Evolutionary conservation across 2,113 vertebrate species (phyloP).

Genomic region (Leucoraja erinaceus): DNA sequence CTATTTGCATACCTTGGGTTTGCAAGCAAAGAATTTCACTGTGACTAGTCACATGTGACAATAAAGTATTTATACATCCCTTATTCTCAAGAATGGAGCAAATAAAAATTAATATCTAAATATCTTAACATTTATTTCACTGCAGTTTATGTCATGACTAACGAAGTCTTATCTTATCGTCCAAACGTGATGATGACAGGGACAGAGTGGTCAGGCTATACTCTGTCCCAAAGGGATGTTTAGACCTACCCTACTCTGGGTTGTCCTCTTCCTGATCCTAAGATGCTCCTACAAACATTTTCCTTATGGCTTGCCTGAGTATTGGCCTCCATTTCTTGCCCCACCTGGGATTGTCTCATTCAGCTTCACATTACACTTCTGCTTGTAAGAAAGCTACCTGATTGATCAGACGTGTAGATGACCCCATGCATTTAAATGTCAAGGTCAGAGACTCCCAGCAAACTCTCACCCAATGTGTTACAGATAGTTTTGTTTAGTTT

Average conservation of each 20-base stretch:
- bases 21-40: too few species aligned
- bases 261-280: neutral
- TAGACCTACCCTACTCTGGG: neutral
- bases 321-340: neutral
- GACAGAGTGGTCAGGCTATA: too few species aligned
- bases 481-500: too few species aligned
- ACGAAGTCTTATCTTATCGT: too few species aligned
- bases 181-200: neutral
- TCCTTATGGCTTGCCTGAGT: neutral
- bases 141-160: too few species aligned
- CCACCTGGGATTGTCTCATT: neutral
- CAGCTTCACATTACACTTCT: neutral
- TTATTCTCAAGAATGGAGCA: too few species aligned
- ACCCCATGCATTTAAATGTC: neutral
- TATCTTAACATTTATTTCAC: too few species aligned
- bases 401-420: too few species aligned
- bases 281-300: neutral
- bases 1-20: too few species aligned
- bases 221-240: neutral
- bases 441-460: neutral
- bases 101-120: too few species aligned
- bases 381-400: neutral
- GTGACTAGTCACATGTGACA: too few species aligned
- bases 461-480: neutral
- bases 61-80: too few species aligned